Conservation (phyloP, 1,140 invertebrate genomes). For the Sinonovacula constricta region DNA sequence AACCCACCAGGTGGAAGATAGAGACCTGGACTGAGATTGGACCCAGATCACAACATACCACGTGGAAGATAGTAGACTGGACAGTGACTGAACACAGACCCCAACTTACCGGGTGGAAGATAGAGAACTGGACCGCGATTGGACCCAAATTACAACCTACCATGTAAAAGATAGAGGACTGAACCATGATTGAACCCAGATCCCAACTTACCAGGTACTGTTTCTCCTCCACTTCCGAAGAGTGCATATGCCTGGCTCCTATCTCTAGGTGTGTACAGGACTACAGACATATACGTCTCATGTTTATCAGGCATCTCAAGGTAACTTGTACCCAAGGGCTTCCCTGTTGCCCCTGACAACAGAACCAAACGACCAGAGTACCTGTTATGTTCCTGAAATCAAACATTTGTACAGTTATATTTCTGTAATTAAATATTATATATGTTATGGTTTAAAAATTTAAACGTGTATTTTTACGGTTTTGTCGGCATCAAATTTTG, state of each 20-base stretch:
- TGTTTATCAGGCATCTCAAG: conserved; percentile 67
- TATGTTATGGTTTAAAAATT: no score
- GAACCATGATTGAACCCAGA: neutral
- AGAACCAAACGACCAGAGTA: conserved; percentile 70
- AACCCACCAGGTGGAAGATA: no score
- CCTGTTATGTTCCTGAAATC: conserved; percentile 64
- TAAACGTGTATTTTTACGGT: no score
- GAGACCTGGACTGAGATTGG: no score
- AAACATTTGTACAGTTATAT: no score
- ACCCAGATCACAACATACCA: no score
- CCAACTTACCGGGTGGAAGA: neutral
- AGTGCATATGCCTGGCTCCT: conserved; percentile 69
- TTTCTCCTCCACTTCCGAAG: conserved; percentile 76
- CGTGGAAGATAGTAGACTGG: neutral
- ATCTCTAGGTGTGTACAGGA: conserved; percentile 64
- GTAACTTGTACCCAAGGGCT: conserved; percentile 64
- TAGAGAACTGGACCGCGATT: no score
- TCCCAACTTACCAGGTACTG: conserved; percentile 71
- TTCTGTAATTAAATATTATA: no score
- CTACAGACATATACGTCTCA: conserved; percentile 75
- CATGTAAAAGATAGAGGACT: neutral
- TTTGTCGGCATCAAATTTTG: no score
- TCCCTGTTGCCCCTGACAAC: conserved; percentile 73
- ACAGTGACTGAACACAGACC: neutral
- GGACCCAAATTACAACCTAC: no score